Percentiles rank a stretch among this genome's conserved stretches.
Conservation (phyloP, 1,140 invertebrate species). For the Leucophenga varia region DNA sequence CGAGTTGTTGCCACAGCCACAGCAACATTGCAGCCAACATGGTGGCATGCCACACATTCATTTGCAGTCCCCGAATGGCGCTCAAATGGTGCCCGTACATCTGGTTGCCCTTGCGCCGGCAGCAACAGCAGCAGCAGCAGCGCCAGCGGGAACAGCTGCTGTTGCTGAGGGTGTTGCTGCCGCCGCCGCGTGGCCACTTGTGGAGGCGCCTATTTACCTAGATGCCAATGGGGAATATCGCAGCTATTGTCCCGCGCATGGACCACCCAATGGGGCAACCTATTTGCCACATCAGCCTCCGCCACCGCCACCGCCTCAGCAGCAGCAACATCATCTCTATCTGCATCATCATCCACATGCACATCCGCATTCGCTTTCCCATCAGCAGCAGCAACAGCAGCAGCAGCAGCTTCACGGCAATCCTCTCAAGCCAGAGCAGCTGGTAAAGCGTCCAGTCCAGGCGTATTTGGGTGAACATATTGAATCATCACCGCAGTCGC, state of each 20-base stretch:
- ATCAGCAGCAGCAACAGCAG: no score
- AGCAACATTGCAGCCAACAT: no score
- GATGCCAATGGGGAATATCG: conserved; percentile 49
- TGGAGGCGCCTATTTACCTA: conserved; percentile 48
- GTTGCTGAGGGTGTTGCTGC: no score
- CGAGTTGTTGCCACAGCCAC: no score
- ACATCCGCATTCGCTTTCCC: conserved; percentile 20
- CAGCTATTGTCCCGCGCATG: conserved; percentile 49
- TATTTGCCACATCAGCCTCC: no score
- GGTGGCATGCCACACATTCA: no score
- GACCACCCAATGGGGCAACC: conserved; percentile 31
- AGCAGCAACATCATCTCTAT: conserved; percentile 4
- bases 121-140: conserved; percentile 5
- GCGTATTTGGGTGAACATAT: no score
- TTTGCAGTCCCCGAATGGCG: no score
- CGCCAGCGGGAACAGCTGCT: no score
- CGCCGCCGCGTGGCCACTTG: conserved; percentile 38
- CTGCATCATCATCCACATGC: conserved; percentile 13
- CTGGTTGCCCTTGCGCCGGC: conserved; percentile 34
- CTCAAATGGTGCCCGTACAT: conserved; percentile 34
- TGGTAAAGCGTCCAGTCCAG: neutral
- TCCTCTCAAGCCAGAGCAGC: no score
- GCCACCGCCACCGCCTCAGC: no score
- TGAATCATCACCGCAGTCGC: conserved; percentile 1
- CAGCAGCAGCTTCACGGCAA: no score